Base-by-base conservation (phyloP, 2,888 invertebrate genomes). In the Hydraecia micacea region DNA sequence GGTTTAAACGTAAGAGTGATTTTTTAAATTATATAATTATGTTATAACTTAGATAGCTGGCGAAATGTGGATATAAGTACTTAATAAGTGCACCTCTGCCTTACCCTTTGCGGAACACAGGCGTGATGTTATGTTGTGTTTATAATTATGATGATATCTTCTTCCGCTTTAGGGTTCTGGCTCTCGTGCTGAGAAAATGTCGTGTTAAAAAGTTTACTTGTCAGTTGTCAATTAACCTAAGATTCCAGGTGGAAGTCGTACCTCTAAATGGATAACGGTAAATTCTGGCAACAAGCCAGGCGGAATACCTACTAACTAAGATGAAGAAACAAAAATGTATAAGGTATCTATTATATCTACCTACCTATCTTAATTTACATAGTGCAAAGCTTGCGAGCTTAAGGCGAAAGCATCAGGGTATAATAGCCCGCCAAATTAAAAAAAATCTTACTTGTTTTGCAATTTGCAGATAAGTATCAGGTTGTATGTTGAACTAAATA, bases 381-480 rank as follows among this genome's bases (percentile, higher is more conserved):
- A 28, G 25, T 60, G 9, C 42, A 60, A 75, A 82, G 13, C n/a
- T 67, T 6, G 9, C 42, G 13, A 60, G 49, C n/a, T 66, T 32
- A 49, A 49, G 49, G 49, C 18, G n/a, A n/a, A n/a, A n/a, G n/a
- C n/a, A n/a, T n/a, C n/a, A n/a, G n/a, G n/a, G n/a, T n/a, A n/a
- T n/a, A n/a, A n/a, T n/a, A n/a, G n/a, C n/a, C n/a, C n/a, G n/a
- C n/a, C n/a, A n/a, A n/a, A n/a, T n/a, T n/a, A n/a, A n/a, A n/a
- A n/a, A n/a, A n/a, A n/a, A n/a, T n/a, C n/a, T n/a, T n/a, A n/a
- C n/a, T n/a, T n/a, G n/a, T n/a, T n/a, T n/a, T n/a, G n/a, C n/a
- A n/a, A n/a, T n/a, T n/a, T n/a, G n/a, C n/a, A n/a, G n/a, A n/a
- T n/a, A n/a, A n/a, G n/a, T n/a, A n/a, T n/a, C n/a, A n/a, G n/a